These are phyloP conservation scores for Latrodectus geometricus DNA, from an alignment of 1,140 invertebrate genomes.

Conservation along the genomic window DNA sequence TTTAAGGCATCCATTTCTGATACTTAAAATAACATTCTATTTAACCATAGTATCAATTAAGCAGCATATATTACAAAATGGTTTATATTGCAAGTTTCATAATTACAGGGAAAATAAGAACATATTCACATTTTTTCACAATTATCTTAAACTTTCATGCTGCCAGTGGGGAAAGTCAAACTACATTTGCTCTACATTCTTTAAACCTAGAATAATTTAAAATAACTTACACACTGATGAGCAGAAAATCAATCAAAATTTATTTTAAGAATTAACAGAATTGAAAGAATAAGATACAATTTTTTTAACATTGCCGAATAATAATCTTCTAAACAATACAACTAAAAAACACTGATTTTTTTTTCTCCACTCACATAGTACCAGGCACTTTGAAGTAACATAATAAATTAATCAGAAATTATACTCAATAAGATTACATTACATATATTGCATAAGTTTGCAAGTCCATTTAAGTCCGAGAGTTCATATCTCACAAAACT, in stretches of 20 bases:
- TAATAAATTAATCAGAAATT: constrained; percentile 21
- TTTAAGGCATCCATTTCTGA: constrained; percentile 57
- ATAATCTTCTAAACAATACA: no score
- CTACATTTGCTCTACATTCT: no score
- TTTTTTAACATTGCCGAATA: no score
- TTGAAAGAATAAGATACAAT: no score
- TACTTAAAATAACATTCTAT: constrained; percentile 35
- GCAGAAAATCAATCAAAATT: no score
- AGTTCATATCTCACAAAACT: not conserved
- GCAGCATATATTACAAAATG: not conserved
- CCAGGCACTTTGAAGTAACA: constrained; percentile 47
- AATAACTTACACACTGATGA: not conserved
- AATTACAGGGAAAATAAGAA: no score
- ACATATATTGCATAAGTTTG: constrained; percentile 12
- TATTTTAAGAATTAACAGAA: no score
- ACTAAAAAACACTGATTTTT: no score
- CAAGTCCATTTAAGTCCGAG: not conserved
- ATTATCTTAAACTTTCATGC: not conserved
- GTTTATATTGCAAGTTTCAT: no score
- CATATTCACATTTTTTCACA: not conserved
- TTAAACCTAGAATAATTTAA: not conserved
- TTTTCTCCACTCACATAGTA: not conserved
- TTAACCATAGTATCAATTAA: constrained; percentile 38
- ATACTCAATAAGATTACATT: constrained; percentile 16
- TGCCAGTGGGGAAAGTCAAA: no score